Percentiles rank a stretch among this genome's conserved stretches.
Evolutionary conservation across 1,140 invertebrate species (phyloP).

Genomic region (Calliphora vicina): DNA sequence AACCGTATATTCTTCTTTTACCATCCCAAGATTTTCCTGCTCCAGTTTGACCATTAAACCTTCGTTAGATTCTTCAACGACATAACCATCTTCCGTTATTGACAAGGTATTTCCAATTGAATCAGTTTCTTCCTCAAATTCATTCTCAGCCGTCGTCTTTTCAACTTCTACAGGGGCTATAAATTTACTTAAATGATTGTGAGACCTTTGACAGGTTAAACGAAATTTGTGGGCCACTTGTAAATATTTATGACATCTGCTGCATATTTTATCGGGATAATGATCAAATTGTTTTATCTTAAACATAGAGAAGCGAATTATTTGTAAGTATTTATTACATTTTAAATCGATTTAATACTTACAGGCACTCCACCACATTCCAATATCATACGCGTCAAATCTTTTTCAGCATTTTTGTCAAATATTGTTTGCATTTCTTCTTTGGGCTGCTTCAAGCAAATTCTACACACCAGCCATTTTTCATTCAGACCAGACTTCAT

Average conservation of each 20-base stretch:
- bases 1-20: conserved; percentile 17
- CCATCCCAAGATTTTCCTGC: not conserved
- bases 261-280: conserved; percentile 59
- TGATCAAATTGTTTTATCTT: conserved; percentile 60
- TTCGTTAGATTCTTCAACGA: conserved; percentile 25
- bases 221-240: conserved; percentile 54
- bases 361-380: conserved; percentile 60
- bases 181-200: conserved; percentile 56
- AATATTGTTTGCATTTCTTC: conserved; percentile 57
- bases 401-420: conserved; percentile 55
- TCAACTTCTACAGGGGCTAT: conserved; percentile 58
- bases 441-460: conserved; percentile 57
- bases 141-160: not conserved
- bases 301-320: not conserved
- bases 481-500: conserved; percentile 44
- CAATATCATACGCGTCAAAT: conserved; percentile 58
- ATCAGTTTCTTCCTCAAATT: not conserved
- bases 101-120: conserved; percentile 46
- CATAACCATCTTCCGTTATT: conserved; percentile 27
- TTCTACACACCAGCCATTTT: conserved; percentile 59
- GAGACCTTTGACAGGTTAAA: conserved; percentile 53
- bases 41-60: conserved; percentile 27
- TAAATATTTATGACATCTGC: conserved; percentile 51
- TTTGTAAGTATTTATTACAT: not conserved
- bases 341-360: conserved; percentile 36